Base-by-base conservation (phyloP, 2,888 invertebrate species). In the Stenoptilia bipunctidactyla region DNA sequence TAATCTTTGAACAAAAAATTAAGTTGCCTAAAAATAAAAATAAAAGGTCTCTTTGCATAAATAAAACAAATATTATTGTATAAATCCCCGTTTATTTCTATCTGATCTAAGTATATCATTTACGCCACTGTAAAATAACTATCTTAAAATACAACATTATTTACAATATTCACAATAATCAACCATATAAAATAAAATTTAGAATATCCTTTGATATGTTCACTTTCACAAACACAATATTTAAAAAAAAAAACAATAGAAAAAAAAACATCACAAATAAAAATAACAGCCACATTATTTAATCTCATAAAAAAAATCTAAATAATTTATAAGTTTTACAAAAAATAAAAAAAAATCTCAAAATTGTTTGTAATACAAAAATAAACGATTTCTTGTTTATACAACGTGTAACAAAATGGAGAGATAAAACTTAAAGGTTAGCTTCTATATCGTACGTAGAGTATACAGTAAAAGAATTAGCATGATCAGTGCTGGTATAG, bases 241-340 rank as follows among this genome's bases (percentile, higher is more conserved):
- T 41, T 30, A 44, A 39, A 45, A 43, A 37, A 39, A 42, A 41
- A 12, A 39, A 36, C 13, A 41, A 39, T 41, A 37, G 37, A 42
- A 41, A 12, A 39, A 36, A 13, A 41, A 39, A 30, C 39, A 38
- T 12, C 47, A 52, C 45, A 45, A 43, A 46, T 47, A 48, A 51
- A 48, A 46, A 50, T 55, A 58, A 63, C 63, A 65, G 66, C 63
- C 64, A 61, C 56, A 50, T 15, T 57, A 57, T 45, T 51, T 61
- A 66, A 65, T 65, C 63, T 64, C 62, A 54, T 53, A 48, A 5
- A 20, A 20, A 20, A 5, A 20, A 20, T 20, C 20, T 20, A 3
- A 20, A 20, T 20, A 20, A 20, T 5, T 5, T 20, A 20, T 20
- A 20, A 20, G 8, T 5, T 20, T 20, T 5, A 20, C 3, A 8